These are phyloP conservation scores for Dasypolia templi DNA, from an alignment of 2,888 invertebrate species.

Conservation along the genomic window DNA sequence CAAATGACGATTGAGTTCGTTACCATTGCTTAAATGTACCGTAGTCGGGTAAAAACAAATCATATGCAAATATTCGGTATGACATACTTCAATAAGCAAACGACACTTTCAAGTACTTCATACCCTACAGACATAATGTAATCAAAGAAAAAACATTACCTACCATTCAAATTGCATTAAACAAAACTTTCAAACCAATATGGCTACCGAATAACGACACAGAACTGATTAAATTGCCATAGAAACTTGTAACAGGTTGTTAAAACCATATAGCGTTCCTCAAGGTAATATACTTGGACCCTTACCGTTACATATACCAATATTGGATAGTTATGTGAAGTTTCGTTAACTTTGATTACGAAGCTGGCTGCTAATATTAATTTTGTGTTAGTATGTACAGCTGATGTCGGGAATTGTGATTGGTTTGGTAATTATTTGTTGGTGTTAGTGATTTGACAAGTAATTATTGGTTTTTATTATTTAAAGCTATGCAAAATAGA, in stretches of 20 bases:
- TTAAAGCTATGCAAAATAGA: not conserved
- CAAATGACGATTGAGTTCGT: not conserved
- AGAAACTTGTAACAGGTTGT: conserved; percentile 56
- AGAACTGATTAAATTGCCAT: conserved; percentile 61
- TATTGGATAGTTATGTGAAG: conserved; percentile 59
- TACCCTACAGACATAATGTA: not conserved
- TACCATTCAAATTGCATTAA: conserved; percentile 10
- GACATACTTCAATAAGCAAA: not conserved
- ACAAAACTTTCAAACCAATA: conserved; percentile 46
- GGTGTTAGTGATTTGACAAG: not conserved
- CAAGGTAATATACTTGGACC: conserved; percentile 62
- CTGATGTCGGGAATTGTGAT: conserved; percentile 27
- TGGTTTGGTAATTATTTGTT: conserved; percentile 26
- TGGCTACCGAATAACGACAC: conserved; percentile 42
- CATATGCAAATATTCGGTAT: not conserved
- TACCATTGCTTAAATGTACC: not conserved
- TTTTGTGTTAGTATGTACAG: conserved; percentile 53
- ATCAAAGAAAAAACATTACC: conserved; percentile 7
- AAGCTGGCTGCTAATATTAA: conserved; percentile 60
- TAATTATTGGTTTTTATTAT: not conserved
- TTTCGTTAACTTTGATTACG: conserved; percentile 63
- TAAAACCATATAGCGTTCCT: conserved; percentile 48
- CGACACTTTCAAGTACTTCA: conserved; percentile 1
- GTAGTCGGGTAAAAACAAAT: not conserved
- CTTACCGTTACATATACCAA: conserved; percentile 50